Evolutionary conservation across 35 echinoderm and acorn worm genomes (phyloP).

Genomic region (Lytechinus variegatus): DNA sequence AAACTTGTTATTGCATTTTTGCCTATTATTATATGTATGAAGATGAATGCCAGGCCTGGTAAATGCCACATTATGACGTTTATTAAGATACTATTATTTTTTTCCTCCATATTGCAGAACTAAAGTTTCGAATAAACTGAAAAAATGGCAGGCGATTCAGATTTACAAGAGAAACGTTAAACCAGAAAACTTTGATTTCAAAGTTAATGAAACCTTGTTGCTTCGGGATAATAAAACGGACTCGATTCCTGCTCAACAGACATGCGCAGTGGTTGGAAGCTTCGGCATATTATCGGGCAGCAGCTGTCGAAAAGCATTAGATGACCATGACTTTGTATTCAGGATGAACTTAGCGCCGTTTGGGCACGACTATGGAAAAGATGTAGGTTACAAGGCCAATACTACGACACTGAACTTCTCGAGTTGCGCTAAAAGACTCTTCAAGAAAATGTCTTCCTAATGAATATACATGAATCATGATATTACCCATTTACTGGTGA

Average conservation of each 20-base stretch:
- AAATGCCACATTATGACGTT: too few relatives aligned
- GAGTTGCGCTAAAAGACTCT: neutral
- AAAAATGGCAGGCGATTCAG: too few relatives aligned
- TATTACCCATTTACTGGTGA: too few relatives aligned
- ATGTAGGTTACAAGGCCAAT: constrained; percentile 34
- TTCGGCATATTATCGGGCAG: constrained; percentile 11
- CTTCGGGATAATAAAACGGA: neutral
- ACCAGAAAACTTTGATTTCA: neutral
- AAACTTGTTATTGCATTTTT: too few relatives aligned
- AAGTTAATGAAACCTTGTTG: neutral
- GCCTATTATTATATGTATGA: too few relatives aligned
- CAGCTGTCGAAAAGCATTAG: constrained; percentile 27
- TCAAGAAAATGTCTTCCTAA: neutral
- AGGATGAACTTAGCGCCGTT: constrained; percentile 36
- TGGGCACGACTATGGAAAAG: neutral
- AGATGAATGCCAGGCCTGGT: too few relatives aligned
- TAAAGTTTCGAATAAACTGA: too few relatives aligned
- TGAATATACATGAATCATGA: too few relatives aligned
- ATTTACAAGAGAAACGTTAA: neutral
- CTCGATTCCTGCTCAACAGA: neutral
- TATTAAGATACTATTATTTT: too few relatives aligned
- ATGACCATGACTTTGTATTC: constrained; percentile 47
- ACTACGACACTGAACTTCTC: neutral
- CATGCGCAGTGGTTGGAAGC: constrained; percentile 44
- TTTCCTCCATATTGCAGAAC: too few relatives aligned